Evolutionary conservation across 2,888 invertebrate species (phyloP).

Genomic region (Notodonta dromedarius): DNA sequence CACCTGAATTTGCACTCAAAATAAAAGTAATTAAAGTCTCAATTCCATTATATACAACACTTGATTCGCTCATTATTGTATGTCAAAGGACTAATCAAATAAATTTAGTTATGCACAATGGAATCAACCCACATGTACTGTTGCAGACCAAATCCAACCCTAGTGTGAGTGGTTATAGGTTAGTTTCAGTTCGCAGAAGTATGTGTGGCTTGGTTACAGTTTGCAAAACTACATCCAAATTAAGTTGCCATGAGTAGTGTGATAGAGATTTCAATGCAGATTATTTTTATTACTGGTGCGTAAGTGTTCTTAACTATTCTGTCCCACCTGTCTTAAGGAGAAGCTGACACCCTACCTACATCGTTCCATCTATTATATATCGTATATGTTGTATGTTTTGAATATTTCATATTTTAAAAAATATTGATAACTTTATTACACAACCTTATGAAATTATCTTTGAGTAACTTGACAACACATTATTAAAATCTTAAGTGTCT

Average conservation of each 20-base stretch:
- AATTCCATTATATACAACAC: not conserved
- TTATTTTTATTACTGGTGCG: too few relatives aligned
- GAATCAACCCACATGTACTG: too few relatives aligned
- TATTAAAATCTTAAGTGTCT: not conserved
- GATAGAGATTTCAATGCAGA: too few relatives aligned
- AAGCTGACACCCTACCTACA: not conserved
- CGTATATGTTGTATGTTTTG: not conserved
- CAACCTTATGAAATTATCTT: not conserved
- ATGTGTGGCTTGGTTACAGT: too few relatives aligned
- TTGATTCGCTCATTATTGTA: not conserved
- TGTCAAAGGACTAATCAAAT: too few relatives aligned
- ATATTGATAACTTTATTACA: not conserved
- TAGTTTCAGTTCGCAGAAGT: too few relatives aligned
- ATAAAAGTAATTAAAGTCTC: not conserved
- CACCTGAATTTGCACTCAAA: not conserved
- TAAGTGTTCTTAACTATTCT: not conserved
- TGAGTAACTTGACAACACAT: not conserved
- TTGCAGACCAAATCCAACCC: too few relatives aligned
- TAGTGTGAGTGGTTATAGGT: too few relatives aligned
- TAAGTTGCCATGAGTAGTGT: too few relatives aligned
- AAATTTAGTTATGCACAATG: too few relatives aligned
- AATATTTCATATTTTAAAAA: too few relatives aligned
- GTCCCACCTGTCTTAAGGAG: not conserved
- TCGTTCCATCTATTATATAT: not conserved
- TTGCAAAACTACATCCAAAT: too few relatives aligned